Conservation (phyloP, 2,797 vertebrate genomes). For the Notoglanidium macrostoma region DNA sequence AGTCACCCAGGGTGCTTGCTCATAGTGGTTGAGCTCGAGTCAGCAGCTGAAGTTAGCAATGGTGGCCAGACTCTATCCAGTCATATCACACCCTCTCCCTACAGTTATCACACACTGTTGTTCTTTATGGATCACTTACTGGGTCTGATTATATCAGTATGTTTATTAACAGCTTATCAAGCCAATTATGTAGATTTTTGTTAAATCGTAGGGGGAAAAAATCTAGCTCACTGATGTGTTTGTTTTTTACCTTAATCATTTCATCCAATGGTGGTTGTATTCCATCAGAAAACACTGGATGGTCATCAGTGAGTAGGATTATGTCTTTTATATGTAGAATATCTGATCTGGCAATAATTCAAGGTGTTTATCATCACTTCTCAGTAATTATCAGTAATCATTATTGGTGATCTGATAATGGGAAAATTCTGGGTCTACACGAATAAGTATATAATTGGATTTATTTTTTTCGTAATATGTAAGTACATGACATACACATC, state of each 20-base stretch:
- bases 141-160: neutral
- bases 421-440: neutral
- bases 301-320: neutral
- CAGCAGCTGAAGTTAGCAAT: slow-evolving; percentile 33
- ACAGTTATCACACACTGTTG: slow-evolving; percentile 1
- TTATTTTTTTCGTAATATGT: neutral
- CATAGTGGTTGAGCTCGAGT: slow-evolving; percentile 29
- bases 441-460: neutral
- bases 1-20: slow-evolving; percentile 22
- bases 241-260: neutral
- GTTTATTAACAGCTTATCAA: neutral
- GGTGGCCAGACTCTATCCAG: neutral
- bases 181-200: neutral
- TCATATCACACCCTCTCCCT: slow-evolving; percentile 16
- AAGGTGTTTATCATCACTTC: neutral
- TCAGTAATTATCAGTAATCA: neutral
- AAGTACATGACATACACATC: neutral
- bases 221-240: neutral
- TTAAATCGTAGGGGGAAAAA: neutral
- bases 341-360: neutral
- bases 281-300: neutral
- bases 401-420: neutral
- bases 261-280: neutral
- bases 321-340: neutral
- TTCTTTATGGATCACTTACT: neutral